These are phyloP conservation scores for Formica exsecta DNA, from an alignment of 1,140 invertebrate genomes.

Conservation along the genomic window DNA sequence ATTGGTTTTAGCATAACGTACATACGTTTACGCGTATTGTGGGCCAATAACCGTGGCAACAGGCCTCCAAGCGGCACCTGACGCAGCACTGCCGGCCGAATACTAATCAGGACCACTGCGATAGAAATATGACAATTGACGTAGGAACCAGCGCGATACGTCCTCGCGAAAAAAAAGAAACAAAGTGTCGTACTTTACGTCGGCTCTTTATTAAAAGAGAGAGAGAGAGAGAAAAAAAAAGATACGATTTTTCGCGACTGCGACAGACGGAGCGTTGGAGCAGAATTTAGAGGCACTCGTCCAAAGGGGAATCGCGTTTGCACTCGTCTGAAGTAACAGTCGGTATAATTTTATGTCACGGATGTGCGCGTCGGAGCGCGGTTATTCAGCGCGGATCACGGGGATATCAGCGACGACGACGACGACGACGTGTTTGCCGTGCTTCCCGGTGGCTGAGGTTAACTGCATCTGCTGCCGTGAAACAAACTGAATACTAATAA, in stretches of 20 bases:
- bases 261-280: background rate
- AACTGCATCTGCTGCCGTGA: constrained; percentile 79
- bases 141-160: background rate
- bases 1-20: constrained; percentile 57
- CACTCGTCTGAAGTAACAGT: constrained; percentile 57
- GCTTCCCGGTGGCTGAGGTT: constrained; percentile 70
- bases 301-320: constrained; percentile 12
- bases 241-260: background rate
- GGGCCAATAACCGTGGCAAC: constrained; percentile 46
- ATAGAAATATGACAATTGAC: background rate
- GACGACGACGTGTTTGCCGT: constrained; percentile 58
- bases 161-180: background rate
- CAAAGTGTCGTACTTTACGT: background rate
- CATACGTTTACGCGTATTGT: constrained; percentile 39
- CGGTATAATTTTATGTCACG: constrained; percentile 60
- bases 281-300: constrained; percentile 4
- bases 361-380: background rate
- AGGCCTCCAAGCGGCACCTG: constrained; percentile 20
- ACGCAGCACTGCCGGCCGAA: constrained; percentile 15
- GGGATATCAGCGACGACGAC: constrained; percentile 68
- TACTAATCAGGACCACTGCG: constrained; percentile 43
- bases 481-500: constrained; percentile 83
- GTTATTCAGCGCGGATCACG: constrained; percentile 33
- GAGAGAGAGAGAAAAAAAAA: too few species aligned
- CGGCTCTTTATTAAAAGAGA: background rate